These are phyloP conservation scores for Melolontha melolontha DNA, from an alignment of 2,888 invertebrate genomes.

Conservation along the genomic window DNA sequence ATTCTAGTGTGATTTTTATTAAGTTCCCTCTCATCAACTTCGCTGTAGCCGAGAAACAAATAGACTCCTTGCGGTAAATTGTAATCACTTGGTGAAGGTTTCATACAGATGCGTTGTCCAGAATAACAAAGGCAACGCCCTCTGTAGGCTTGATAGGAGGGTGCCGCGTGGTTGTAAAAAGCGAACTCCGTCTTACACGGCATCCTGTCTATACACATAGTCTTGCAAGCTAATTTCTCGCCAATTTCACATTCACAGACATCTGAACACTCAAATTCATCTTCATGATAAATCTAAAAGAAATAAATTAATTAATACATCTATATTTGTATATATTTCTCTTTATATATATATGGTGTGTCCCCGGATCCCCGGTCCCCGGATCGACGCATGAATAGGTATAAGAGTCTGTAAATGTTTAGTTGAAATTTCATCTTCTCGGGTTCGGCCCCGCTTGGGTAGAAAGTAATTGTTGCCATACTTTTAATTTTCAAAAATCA, in stretches of 20 bases:
- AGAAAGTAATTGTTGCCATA: no score
- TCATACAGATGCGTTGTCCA: slow-evolving; percentile 92
- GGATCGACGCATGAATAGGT: no score
- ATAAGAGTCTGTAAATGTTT: no score
- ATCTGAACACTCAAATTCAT: slow-evolving; percentile 91
- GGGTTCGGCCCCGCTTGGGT: no score
- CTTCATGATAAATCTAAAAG: slow-evolving; percentile 82
- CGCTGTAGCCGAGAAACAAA: slow-evolving; percentile 89
- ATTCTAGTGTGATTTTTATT: slow-evolving; percentile 86
- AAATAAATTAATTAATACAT: slow-evolving; percentile 21
- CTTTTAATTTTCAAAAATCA: no score
- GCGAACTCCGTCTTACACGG: slow-evolving; percentile 90
- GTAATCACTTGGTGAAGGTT: slow-evolving; percentile 82
- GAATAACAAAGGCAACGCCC: slow-evolving; percentile 93
- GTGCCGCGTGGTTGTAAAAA: slow-evolving; percentile 90
- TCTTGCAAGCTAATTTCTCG: slow-evolving; percentile 84
- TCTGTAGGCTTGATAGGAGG: slow-evolving; percentile 89
- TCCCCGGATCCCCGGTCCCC: no score
- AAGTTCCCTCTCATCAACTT: slow-evolving; percentile 84
- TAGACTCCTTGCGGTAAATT: slow-evolving; percentile 87
- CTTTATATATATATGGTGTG: not conserved
- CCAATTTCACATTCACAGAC: slow-evolving; percentile 87
- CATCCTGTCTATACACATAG: slow-evolving; percentile 87
- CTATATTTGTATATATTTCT: not conserved
- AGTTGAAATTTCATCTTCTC: no score